Conservation (phyloP, 2,113 vertebrate species). For the Oncorhynchus gorbuscha region DNA sequence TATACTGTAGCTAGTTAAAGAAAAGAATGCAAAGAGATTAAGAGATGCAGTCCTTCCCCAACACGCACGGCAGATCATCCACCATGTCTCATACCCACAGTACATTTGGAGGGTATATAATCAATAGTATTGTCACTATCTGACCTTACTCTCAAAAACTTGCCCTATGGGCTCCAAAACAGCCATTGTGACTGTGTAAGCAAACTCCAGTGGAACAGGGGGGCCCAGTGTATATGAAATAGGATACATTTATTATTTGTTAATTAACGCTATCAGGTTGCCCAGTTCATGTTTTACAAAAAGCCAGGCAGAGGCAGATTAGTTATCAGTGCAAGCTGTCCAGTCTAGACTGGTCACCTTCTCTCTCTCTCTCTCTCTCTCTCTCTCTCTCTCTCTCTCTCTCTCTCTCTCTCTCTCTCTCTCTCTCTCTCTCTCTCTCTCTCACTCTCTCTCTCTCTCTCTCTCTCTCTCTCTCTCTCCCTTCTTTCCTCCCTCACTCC, state of each 20-base stretch:
- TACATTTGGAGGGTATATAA: constrained; percentile 35
- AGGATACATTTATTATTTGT: constrained; percentile 66
- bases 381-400: too few relatives aligned
- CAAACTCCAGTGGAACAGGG: constrained; percentile 41
- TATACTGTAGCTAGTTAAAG: not conserved
- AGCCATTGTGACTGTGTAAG: constrained; percentile 56
- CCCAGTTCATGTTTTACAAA: constrained; percentile 74
- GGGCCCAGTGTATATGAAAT: constrained; percentile 42
- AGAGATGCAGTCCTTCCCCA: constrained; percentile 37
- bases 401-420: not conserved
- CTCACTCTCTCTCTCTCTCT: too few relatives aligned
- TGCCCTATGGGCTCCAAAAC: constrained; percentile 58
- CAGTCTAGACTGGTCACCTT: constrained; percentile 42
- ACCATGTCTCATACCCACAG: not conserved
- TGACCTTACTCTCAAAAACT: constrained; percentile 25
- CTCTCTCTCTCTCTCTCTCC: too few relatives aligned
- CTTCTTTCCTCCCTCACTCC: not conserved
- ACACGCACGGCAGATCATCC: constrained; percentile 26
- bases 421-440: not conserved
- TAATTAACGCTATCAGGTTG: constrained; percentile 75
- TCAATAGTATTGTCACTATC: constrained; percentile 47
- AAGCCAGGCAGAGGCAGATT: constrained; percentile 66
- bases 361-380: not conserved
- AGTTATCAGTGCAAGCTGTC: constrained; percentile 76
- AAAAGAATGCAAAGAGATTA: constrained; percentile 26